These are phyloP conservation scores for Cryptocephalus moraei DNA, from an alignment of 2,888 invertebrate genomes.

Conservation along the genomic window DNA sequence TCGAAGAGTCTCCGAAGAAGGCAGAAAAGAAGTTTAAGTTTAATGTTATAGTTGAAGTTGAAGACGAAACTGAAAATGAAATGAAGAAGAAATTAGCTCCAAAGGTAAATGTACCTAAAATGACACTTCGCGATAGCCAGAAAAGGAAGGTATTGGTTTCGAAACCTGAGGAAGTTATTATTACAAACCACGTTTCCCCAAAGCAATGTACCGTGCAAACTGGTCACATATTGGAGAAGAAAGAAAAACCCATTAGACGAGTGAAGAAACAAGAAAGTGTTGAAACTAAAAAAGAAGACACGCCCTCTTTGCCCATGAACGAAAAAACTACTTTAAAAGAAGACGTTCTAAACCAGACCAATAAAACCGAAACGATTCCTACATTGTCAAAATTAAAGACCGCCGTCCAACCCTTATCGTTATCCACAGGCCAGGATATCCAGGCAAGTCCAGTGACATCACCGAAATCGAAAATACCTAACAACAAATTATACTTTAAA, in stretches of 20 bases:
- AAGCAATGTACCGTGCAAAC: constrained; percentile 16
- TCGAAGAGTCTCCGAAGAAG: constrained; percentile 46
- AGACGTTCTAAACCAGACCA: background rate
- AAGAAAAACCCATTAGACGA: background rate
- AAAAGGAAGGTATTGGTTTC: no score
- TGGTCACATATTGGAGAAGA: background rate
- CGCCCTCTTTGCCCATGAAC: background rate
- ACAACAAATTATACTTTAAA: no score
- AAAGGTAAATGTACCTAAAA: no score
- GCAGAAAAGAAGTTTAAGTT: constrained; percentile 31
- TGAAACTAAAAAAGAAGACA: background rate
- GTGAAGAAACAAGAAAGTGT: background rate
- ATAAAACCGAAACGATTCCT: background rate
- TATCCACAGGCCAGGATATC: no score
- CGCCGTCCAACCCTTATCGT: no score
- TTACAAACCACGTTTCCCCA: no score
- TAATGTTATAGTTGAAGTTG: constrained; percentile 32
- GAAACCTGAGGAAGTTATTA: no score
- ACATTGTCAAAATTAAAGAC: background rate
- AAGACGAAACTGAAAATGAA: constrained; percentile 6
- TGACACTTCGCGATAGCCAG: no score
- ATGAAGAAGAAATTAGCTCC: background rate
- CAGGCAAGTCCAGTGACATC: no score
- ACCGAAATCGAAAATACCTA: no score
- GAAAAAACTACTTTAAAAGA: background rate